A percentile compares a stretch with the other conserved stretches of the same genome.
These are phyloP conservation scores for Ichneumoninae sp. DNA, from an alignment of 2,888 invertebrate genomes.

Conservation along the genomic window DNA sequence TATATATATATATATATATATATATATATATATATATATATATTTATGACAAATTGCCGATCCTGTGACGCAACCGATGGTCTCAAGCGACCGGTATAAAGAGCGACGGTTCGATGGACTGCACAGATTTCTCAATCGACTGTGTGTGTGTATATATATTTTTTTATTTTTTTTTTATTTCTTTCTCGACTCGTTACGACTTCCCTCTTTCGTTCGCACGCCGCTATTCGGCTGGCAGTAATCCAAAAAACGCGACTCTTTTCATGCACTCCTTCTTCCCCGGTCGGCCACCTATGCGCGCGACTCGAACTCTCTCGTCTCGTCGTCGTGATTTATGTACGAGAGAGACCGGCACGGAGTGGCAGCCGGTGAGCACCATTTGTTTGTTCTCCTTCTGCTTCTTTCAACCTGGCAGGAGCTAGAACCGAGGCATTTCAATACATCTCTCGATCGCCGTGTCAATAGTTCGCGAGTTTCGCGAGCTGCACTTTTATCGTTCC, in stretches of 20 bases:
- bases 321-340: conserved; percentile 64
- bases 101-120: conserved; percentile 8
- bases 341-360: conserved; percentile 12
- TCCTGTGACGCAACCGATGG: not conserved
- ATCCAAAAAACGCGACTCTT: conserved; percentile 63
- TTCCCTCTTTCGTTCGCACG: conserved; percentile 40
- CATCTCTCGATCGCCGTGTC: conserved; percentile 63
- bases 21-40: not conserved
- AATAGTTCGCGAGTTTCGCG: conserved; percentile 56
- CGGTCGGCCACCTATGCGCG: conserved; percentile 12
- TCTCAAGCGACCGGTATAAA: conserved; percentile 17
- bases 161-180: conserved; percentile 15
- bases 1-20: not conserved
- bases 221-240: conserved; percentile 49
- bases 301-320: conserved; percentile 23
- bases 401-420: conserved; percentile 31
- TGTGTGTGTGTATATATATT: conserved; percentile 19
- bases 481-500: conserved; percentile 24
- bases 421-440: conserved; percentile 56
- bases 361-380: conserved; percentile 31
- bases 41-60: not conserved
- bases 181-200: conserved; percentile 32
- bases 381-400: conserved; percentile 43
- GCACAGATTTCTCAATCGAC: conserved; percentile 33
- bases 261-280: conserved; percentile 18